A percentile compares a stretch with the other conserved stretches of the same genome.
Evolutionary conservation across 2,888 invertebrate genomes (phyloP).

Genomic region (Podotricha telesiphe): DNA sequence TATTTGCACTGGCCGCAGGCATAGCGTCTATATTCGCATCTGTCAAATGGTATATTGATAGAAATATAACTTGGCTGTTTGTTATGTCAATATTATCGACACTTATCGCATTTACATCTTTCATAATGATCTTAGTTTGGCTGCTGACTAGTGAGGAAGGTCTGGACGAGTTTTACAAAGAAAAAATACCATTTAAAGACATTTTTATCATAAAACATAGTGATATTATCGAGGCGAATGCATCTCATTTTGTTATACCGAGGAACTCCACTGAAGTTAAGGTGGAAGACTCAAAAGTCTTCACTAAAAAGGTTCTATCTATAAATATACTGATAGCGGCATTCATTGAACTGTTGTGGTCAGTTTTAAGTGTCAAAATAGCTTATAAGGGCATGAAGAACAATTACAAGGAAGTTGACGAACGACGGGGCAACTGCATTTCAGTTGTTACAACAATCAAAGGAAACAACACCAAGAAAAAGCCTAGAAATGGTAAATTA

Average conservation of each 20-base stretch:
- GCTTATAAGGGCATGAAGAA: constrained; percentile 85
- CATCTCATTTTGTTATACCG: constrained; percentile 69
- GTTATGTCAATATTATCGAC: constrained; percentile 81
- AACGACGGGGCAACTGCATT: constrained; percentile 76
- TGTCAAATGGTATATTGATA: constrained; percentile 86
- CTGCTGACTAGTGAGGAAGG: constrained; percentile 69
- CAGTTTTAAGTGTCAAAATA: constrained; percentile 83
- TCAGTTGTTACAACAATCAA: constrained; percentile 83
- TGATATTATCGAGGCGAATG: constrained; percentile 65
- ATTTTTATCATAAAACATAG: constrained; percentile 66
- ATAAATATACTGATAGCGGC: constrained; percentile 85
- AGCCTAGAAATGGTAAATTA: constrained; percentile 69
- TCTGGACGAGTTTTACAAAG: constrained; percentile 71
- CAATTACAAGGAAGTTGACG: constrained; percentile 82
- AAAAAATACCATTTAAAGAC: constrained; percentile 69
- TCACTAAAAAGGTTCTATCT: constrained; percentile 77
- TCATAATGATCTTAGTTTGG: constrained; percentile 71
- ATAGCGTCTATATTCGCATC: constrained; percentile 85
- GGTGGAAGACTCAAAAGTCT: constrained; percentile 58
- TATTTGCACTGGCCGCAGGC: constrained; percentile 80
- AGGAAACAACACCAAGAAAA: constrained; percentile 74
- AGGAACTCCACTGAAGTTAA: constrained; percentile 54
- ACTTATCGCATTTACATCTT: constrained; percentile 72
- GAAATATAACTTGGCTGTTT: constrained; percentile 86
- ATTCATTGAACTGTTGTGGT: constrained; percentile 84